Evolutionary conservation across 2,888 invertebrate genomes (phyloP), one percentile per base, ranked within the genome.

Genomic region (Camponotus fellah): DNA sequence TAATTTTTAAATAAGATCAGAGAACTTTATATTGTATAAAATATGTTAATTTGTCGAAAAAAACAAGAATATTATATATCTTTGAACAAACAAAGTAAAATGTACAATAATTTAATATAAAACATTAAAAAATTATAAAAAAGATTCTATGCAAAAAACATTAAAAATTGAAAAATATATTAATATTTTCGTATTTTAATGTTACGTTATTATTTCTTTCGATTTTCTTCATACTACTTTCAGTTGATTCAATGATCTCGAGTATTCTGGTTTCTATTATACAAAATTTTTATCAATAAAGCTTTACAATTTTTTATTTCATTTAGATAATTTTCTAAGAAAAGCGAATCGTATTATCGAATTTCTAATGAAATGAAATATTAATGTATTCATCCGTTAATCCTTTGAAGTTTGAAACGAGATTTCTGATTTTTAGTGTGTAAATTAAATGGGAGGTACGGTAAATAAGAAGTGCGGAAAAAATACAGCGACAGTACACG

Each of bases 401-500:
- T 60, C 26, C 21, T 46, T 60, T 60, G n/a, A 77, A 77, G 68
- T 32, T 77, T 77, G 37, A 80, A 80, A 60, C 60, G 58, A 62
- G n/a, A 37, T 71, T 79, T 46, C 58, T 72, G 60, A 80, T 80
- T 80, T 80, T 60, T 34, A 60, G 34, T 17, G 46, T 60, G 40
- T 60, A 71, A 21, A 71, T 80, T 34, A 72, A 72, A 17, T 71
- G 46, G 60, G 10, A 71, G 21, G 43, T 60, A 46, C 14, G 34
- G 60, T 26, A 68, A 75, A 40, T 26, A 68, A 75, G 40, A 66
- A 34, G n/a, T 66, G 21, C 32, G 40, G 74, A 71, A 87, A 88
- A 90, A 86, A 89, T 87, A 86, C 84, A 71, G 86, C 77, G 89
- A 90, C 87, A 85, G 80, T 85, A 76, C 88, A 88, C 87, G 89